Evolutionary conservation across 2,888 invertebrate genomes (phyloP), one percentile per base, ranked within the genome.

Genomic region (Andrena bucephala): DNA sequence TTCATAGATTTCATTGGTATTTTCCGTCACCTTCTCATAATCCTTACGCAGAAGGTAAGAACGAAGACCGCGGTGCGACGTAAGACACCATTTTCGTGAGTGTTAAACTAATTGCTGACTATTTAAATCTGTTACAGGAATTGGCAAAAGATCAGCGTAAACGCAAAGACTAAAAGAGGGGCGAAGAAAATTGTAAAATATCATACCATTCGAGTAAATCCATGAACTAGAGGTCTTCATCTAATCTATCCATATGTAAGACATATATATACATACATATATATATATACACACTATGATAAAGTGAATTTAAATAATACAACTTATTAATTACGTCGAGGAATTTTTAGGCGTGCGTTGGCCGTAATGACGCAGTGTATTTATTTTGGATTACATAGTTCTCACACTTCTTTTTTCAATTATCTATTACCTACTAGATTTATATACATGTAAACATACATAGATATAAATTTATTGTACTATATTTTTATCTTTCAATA

Each of bases 1-100:
- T 99, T 99, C 95, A 96, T 99, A 92, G 99, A 99, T 94, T 97
- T 99, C 93, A 96, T 99, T 94, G 97, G 98, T 91, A 96, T 99
- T 93, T 99, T 99, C 97, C 97, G 98, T 92, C 97, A 98, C 92
- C 95, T 99, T 90, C 95, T 99, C 83, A 96, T 99, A 92, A 98
- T 99, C 92, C 95, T 99, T 87, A 97, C 97, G 80, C 97, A 98
- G 94, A 98, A 98, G 96, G 98, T 97, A 95, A 94, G 84, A 42
- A n/a, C 0, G 10, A 27, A 1, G 16, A 42, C 4, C 42, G 13
- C 16, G 42, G 4, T 42, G 16, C 42, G 42, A 3, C 0, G 16
- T 16, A 5, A 16, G 42, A 42, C 16, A 36, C 2, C 13, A 36
- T 52, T 52, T 13, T 33, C 13, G 13, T 5, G 54, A n/a, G 2